These are phyloP conservation scores for western clawed frog (Xenopus tropicalis) DNA, from an alignment of 2,113 vertebrate genomes.

Conservation along the genomic window DNA sequence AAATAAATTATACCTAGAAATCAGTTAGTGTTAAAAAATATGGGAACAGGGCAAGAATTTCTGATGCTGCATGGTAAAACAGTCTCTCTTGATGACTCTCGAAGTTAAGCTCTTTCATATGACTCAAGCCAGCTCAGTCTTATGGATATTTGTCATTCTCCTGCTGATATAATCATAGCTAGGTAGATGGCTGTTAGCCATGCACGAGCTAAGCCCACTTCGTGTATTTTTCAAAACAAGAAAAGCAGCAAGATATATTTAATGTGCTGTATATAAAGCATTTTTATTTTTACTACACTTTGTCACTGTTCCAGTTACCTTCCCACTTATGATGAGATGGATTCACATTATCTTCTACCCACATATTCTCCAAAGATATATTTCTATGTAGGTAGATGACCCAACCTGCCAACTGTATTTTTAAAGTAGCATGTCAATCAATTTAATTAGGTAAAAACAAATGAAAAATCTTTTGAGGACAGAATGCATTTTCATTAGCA, in stretches of 20 bases:
- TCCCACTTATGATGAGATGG: conserved; percentile 38
- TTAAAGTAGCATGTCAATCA: conserved; percentile 30
- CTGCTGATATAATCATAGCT: conserved; percentile 22
- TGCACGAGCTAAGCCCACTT: conserved; percentile 40
- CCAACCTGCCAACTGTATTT: conserved; percentile 35
- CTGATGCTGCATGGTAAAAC: neutral
- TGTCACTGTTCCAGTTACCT: conserved; percentile 36
- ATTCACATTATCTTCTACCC: conserved; percentile 37
- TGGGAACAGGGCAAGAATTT: too few relatives aligned
- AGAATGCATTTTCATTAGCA: neutral
- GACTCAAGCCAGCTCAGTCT: conserved; percentile 17
- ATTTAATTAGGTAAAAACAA: conserved; percentile 26
- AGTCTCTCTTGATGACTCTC: neutral
- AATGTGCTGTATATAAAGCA: conserved; percentile 34
- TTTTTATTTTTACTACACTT: conserved; percentile 39
- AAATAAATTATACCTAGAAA: too few relatives aligned
- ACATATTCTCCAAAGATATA: conserved; percentile 40
- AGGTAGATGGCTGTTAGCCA: conserved; percentile 35
- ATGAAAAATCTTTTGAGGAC: neutral
- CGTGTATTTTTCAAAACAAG: conserved; percentile 40
- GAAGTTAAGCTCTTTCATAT: conserved; percentile 22
- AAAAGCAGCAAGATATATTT: conserved; percentile 38
- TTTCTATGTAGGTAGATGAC: conserved; percentile 40
- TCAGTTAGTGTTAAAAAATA: too few relatives aligned
- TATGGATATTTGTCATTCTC: conserved; percentile 20